These are phyloP conservation scores for Phaenicophaeus curvirostris DNA, from an alignment of 2,797 vertebrate species.

Conservation along the genomic window DNA sequence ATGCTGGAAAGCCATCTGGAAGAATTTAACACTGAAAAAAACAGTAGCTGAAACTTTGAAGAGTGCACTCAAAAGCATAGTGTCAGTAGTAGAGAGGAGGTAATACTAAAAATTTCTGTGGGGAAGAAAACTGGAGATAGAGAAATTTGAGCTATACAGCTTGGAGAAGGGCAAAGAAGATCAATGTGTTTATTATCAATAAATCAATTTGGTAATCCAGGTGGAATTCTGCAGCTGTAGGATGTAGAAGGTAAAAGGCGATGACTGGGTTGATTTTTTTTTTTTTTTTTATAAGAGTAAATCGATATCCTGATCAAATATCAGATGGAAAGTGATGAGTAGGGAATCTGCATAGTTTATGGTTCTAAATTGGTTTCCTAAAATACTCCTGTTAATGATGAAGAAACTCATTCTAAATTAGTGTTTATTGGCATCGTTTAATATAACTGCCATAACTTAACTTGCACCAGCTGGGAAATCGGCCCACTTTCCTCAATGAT, in stretches of 20 bases:
- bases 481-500: slow-evolving; percentile 17
- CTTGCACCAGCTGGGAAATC: slow-evolving; percentile 55
- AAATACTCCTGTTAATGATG: slow-evolving; percentile 63
- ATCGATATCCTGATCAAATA: slow-evolving; percentile 54
- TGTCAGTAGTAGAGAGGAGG: background rate
- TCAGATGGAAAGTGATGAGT: slow-evolving; percentile 34
- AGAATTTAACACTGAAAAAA: slow-evolving; percentile 45
- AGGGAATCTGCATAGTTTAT: slow-evolving; percentile 48
- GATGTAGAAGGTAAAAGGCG: slow-evolving; percentile 41
- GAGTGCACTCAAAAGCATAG: background rate
- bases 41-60: slow-evolving; percentile 28
- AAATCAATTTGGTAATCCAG: slow-evolving; percentile 68
- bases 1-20: slow-evolving; percentile 40
- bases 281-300: slow-evolving; percentile 55
- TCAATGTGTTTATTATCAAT: slow-evolving; percentile 73
- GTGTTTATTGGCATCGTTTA: slow-evolving; percentile 60
- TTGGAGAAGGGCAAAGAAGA: slow-evolving; percentile 57
- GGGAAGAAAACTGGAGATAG: background rate
- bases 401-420: slow-evolving; percentile 52
- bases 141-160: background rate
- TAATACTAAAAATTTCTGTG: slow-evolving; percentile 35
- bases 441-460: slow-evolving; percentile 56
- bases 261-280: slow-evolving; percentile 4
- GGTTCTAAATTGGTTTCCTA: slow-evolving; percentile 51
- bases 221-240: slow-evolving; percentile 60